phyloP scores from a whole-genome alignment of 1,140 invertebrate species.

The Lysiphlebus fabarum region DNA sequence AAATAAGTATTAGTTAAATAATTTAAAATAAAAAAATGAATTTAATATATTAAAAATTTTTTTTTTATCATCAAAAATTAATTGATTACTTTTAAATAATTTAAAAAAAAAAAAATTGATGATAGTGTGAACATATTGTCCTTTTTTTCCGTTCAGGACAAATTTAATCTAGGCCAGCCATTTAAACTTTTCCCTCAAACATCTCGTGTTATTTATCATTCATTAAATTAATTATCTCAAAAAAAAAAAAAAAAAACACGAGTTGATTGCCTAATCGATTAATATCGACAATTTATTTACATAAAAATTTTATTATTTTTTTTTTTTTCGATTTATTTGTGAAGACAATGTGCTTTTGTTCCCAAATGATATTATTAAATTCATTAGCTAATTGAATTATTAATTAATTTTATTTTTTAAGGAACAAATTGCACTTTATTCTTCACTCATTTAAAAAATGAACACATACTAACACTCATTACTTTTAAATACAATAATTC shows the following conservation, averaged over 20 bases:
- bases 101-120: constrained; percentile 1
- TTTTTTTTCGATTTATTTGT: no score
- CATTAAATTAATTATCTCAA: neutral
- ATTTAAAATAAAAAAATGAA: constrained; percentile 4
- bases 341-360: no score
- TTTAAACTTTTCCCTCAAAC: constrained; percentile 1
- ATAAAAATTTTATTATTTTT: no score
- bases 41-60: constrained; percentile 13
- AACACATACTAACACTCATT: constrained; percentile 15
- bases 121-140: constrained; percentile 9
- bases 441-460: constrained; percentile 18
- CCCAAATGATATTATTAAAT: no score
- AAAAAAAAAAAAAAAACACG: no score
- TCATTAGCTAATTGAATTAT: neutral
- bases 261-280: no score
- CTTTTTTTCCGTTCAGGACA: no score
- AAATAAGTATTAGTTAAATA: constrained; percentile 3
- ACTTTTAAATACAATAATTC: constrained; percentile 21
- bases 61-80: neutral
- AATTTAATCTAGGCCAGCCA: constrained; percentile 20
- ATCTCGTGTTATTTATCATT: neutral
- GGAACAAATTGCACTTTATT: constrained; percentile 7
- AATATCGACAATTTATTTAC: neutral
- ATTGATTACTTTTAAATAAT: no score
- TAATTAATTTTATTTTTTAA: neutral